These are phyloP conservation scores for Drosophila seclusa DNA, from an alignment of 2,888 invertebrate species.

Conservation along the genomic window DNA sequence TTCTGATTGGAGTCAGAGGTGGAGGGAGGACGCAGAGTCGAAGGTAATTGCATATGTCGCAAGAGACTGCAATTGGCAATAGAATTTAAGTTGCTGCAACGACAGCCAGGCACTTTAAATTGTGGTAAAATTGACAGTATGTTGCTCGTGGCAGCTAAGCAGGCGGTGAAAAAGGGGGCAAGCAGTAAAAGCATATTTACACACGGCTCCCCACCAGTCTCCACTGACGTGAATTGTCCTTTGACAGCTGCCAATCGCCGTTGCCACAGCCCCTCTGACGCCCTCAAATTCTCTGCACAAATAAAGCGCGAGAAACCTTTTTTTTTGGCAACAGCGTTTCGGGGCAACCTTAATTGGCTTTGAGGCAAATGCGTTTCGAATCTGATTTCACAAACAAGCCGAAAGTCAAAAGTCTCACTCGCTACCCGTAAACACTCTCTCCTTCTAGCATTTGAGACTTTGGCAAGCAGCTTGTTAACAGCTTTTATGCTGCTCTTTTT, in stretches of 20 bases:
- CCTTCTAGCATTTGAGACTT: conserved; percentile 1
- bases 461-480: conserved; percentile 16
- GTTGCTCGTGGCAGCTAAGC: conserved; percentile 29
- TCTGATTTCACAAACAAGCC: conserved; percentile 49
- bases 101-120: conserved; percentile 50
- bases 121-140: conserved; percentile 21
- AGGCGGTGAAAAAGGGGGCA: neutral
- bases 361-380: conserved; percentile 63
- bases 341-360: conserved; percentile 69
- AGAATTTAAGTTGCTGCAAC: conserved; percentile 52
- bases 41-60: conserved; percentile 65
- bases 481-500: conserved; percentile 7
- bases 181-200: conserved; percentile 16
- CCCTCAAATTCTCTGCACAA: conserved; percentile 5
- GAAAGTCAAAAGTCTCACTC: conserved; percentile 13
- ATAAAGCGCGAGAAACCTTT: conserved; percentile 57
- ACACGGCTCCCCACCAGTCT: conserved; percentile 9
- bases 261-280: conserved; percentile 1
- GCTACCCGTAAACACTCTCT: neutral
- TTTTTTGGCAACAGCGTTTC: conserved; percentile 31
- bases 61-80: conserved; percentile 62
- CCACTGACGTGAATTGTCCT: conserved; percentile 14
- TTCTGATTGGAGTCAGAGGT: neutral
- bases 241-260: conserved; percentile 29
- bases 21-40: neutral